Percentiles rank a stretch among this genome's conserved stretches.
These are phyloP conservation scores for Rhingia rostrata DNA, from an alignment of 2,888 invertebrate genomes.

Conservation along the genomic window DNA sequence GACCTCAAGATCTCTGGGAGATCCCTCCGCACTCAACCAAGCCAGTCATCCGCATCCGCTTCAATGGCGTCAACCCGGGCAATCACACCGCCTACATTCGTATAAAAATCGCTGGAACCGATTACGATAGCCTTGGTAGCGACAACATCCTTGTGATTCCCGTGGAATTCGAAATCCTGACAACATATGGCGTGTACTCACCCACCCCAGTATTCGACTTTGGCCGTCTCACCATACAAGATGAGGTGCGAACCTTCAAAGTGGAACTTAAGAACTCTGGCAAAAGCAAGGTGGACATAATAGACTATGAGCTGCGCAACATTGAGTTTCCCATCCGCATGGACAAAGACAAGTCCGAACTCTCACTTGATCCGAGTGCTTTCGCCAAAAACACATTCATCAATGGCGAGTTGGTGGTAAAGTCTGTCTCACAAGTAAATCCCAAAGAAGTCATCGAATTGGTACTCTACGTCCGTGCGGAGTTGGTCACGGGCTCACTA, in stretches of 20 bases:
- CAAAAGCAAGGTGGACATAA: constrained; percentile 74
- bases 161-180: constrained; percentile 91
- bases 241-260: constrained; percentile 85
- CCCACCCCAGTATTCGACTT: constrained; percentile 91
- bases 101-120: constrained; percentile 80
- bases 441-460: constrained; percentile 74
- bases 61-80: constrained; percentile 89
- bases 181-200: constrained; percentile 89
- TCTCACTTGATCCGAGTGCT: constrained; percentile 79
- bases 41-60: constrained; percentile 93
- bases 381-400: constrained; percentile 77
- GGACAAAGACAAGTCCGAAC: constrained; percentile 77
- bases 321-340: constrained; percentile 71
- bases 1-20: constrained; percentile 93
- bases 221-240: constrained; percentile 89
- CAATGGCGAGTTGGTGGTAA: constrained; percentile 78
- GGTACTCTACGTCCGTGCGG: constrained; percentile 79
- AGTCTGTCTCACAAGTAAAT: constrained; percentile 63
- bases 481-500: constrained; percentile 80
- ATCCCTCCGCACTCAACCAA: constrained; percentile 95
- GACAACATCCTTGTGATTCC: constrained; percentile 88
- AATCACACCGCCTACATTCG: constrained; percentile 94
- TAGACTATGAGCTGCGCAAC: constrained; percentile 74
- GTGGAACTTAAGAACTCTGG: constrained; percentile 78
- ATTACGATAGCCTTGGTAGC: constrained; percentile 61